Base-by-base conservation (phyloP, 2,113 vertebrate species). In the Clarias gariepinus region DNA sequence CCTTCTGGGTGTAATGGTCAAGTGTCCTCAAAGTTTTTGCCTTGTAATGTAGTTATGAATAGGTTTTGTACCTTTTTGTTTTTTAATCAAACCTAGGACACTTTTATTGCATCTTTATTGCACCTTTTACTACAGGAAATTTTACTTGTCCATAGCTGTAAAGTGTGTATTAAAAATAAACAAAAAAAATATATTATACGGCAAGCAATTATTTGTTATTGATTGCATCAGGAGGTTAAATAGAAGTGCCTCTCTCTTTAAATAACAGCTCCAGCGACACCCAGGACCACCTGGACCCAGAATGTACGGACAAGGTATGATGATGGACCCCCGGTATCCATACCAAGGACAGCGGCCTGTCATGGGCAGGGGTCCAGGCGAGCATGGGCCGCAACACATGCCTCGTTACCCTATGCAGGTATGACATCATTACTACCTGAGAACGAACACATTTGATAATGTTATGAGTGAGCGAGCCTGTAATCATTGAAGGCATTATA, bases 361-460 rank as follows among this genome's bases (percentile, higher is more conserved):
- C 10, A 95, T 97, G 58, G 92, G 94, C 3, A 94, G 96, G 47
- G 84, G 47, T 52, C 95, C 95, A 0, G 93, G 95, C 86, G 96
- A 97, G 28, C 95, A 95, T 4, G 93, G 91, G 64, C 90, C 95
- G n/a, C 97, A 95, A 90, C 95, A 90, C 60, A 53, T 95, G 57
- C 94, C 93, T 87, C 95, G 94, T 89, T 97, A 96, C 87, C 93
- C 93, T 83, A 93, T 97, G 93, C 98, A 98, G 97, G 98, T 98
- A 91, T 82, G 83, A 25, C 55, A 0, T 18, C 15, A 11, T 55
- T 21, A 55, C 28, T 55, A 12, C 15, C 16, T 15, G 41, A 15
- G 47, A 25, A n/a, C 2, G 30, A 33, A 71, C 68, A 41, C 12
- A 6, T 73, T 47, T 9, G 28, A 71, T 18, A 69, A 6, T 28